Conservation (phyloP, 2,113 vertebrate genomes). For the Cariama cristata region DNA sequence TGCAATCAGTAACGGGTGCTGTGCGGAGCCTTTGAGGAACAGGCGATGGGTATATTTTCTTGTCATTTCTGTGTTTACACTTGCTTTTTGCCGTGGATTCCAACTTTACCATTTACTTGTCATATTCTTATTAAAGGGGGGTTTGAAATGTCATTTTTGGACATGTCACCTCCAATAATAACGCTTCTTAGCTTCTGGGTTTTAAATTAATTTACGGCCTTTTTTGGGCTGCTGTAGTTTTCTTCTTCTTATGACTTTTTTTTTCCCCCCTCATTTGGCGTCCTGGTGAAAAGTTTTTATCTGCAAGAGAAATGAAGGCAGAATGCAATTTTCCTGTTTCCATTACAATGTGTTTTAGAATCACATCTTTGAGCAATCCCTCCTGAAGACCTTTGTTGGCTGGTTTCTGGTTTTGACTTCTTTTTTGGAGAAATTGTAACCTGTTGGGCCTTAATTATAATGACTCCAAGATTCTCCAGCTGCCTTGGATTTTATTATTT, state of each 20-base stretch:
- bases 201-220: neutral
- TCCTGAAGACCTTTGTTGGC: slow-evolving; percentile 4
- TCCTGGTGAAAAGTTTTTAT: neutral
- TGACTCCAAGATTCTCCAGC: slow-evolving; percentile 63
- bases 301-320: neutral
- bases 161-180: neutral
- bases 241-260: neutral
- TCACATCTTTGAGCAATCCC: neutral
- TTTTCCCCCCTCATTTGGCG: neutral
- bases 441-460: slow-evolving; percentile 58
- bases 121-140: neutral
- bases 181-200: neutral
- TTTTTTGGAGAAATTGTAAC: slow-evolving; percentile 40
- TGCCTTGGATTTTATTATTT: slow-evolving; percentile 65
- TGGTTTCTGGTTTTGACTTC: slow-evolving; percentile 2
- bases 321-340: neutral
- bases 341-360: neutral
- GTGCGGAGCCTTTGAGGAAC: neutral
- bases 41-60: neutral
- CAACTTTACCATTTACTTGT: neutral
- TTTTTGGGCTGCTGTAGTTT: neutral
- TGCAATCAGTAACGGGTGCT: neutral
- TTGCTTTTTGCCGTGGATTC: neutral
- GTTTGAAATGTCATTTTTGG: neutral
- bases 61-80: neutral